These are phyloP conservation scores for Syngnathus floridae DNA, from an alignment of 2,113 vertebrate genomes.

Conservation along the genomic window DNA sequence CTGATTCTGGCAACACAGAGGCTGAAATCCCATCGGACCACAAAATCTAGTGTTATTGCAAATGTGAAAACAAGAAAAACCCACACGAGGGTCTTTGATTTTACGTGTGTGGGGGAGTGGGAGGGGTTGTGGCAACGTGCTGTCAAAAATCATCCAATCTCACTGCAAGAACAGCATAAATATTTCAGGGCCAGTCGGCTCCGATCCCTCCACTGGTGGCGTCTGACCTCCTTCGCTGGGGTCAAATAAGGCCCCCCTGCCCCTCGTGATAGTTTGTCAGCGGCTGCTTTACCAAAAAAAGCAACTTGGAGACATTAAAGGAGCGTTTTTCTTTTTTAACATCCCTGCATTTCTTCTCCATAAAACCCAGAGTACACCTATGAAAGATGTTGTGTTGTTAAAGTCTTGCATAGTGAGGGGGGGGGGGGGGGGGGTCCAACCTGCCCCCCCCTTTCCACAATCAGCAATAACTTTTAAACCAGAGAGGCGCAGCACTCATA, in stretches of 20 bases:
- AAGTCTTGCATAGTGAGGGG: conserved; percentile 21
- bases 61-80: not conserved
- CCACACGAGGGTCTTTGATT: not conserved
- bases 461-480: conserved; percentile 57
- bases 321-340: conserved; percentile 16
- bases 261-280: conserved; percentile 13
- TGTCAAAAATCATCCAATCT: conserved; percentile 53
- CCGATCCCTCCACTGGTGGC: conserved; percentile 27
- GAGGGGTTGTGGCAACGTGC: conserved; percentile 20
- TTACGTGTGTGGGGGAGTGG: conserved; percentile 11
- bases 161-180: conserved; percentile 43
- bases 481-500: conserved; percentile 44
- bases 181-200: conserved; percentile 49
- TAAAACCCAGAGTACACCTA: conserved; percentile 30
- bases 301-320: conserved; percentile 2
- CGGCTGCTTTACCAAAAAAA: not conserved
- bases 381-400: conserved; percentile 47
- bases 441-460: conserved; percentile 18
- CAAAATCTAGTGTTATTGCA: not conserved
- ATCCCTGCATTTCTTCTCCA: conserved; percentile 20
- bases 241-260: conserved; percentile 30
- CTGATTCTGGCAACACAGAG: not conserved
- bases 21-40: not conserved
- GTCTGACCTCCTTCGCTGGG: conserved; percentile 37
- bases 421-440: conserved; percentile 21